phyloP scores from a whole-genome alignment of 53 echinoderm and acorn worm genomes.

The Holothuria scabra region DNA sequence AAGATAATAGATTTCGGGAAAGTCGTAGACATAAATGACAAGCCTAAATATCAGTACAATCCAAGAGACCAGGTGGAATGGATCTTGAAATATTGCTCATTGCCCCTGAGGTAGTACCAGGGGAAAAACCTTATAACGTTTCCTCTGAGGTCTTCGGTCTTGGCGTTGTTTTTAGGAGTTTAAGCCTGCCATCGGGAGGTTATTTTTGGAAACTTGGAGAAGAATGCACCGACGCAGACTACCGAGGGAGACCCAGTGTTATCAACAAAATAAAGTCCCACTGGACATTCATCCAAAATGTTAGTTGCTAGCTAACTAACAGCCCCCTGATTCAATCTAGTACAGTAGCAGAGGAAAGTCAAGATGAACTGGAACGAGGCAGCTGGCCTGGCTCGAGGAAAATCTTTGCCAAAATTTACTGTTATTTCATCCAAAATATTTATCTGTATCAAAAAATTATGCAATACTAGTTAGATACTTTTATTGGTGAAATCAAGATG shows the following conservation, averaged over 20 bases:
- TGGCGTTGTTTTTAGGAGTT: background rate
- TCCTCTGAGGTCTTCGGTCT: background rate
- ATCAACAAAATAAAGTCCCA: background rate
- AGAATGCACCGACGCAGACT: background rate
- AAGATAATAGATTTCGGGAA: slow-evolving; percentile 29
- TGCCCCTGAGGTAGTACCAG: slow-evolving; percentile 11
- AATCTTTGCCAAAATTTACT: no score
- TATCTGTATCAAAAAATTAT: no score
- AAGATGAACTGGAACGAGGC: no score
- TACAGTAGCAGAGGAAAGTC: no score
- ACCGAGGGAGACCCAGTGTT: background rate
- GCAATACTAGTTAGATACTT: no score
- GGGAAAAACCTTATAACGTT: slow-evolving; percentile 2
- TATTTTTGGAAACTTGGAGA: background rate
- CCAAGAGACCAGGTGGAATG: background rate
- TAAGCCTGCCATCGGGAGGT: background rate
- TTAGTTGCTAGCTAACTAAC: no score
- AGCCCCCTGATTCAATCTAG: no score
- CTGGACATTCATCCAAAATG: no score
- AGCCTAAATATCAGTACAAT: background rate
- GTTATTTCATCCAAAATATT: no score
- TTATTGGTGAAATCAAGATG: no score
- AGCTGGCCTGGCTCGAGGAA: no score
- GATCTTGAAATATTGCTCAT: background rate
- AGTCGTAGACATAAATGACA: background rate